Base-by-base conservation (phyloP, 2,113 vertebrate species). In the Dendrocopos noguchii region DNA sequence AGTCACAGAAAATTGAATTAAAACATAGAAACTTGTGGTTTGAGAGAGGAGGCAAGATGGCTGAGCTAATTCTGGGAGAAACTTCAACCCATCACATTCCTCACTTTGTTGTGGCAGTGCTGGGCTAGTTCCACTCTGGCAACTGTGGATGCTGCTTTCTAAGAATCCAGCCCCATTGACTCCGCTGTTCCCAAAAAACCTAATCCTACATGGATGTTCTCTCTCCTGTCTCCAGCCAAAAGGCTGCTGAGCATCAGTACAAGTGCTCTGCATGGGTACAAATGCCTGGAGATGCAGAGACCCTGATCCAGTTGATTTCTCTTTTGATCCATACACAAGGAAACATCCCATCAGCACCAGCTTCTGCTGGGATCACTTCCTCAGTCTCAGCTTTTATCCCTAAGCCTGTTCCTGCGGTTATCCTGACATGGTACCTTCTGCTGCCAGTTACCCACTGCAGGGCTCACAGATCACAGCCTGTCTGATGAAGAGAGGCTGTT, bases 81-180 rank as follows among this genome's bases (percentile, higher is more conserved):
- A 39, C 39, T 11, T 39, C 39, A 39, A 39, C 39, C 39, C 39
- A 39, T 39, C 39, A 39, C 39, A 39, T 22, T 11, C 56, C 22
- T 74, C 1, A 0, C 56, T 83, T 52, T 2, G 1, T 25, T 2
- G 4, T 47, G 42, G 29, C 66, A 52, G 16, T 4, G 19, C 55
- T 73, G 36, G 52, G 39, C 15, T 19, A 14, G 22, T 39, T 55
- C 25, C 31, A 22, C 25, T 64, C 46, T 42, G 47, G 67, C 4
- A 0, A 50, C 1, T 33, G 24, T 8, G 27, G n/a, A 29, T 76
- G 31, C 10, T 84, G 53, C 19, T 87, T 73, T 64, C 61, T 20
- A 36, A 61, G 4, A 68, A 4, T 21, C 65, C 50, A 70, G 50
- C 31, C 28, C 27, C n/a, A 47, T 5, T 0, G 0, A 36, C 28